Percentiles rank a stretch among this genome's conserved stretches.
Conservation (phyloP, 2,797 vertebrate genomes). For the Peromyscus attwateri region DNA sequence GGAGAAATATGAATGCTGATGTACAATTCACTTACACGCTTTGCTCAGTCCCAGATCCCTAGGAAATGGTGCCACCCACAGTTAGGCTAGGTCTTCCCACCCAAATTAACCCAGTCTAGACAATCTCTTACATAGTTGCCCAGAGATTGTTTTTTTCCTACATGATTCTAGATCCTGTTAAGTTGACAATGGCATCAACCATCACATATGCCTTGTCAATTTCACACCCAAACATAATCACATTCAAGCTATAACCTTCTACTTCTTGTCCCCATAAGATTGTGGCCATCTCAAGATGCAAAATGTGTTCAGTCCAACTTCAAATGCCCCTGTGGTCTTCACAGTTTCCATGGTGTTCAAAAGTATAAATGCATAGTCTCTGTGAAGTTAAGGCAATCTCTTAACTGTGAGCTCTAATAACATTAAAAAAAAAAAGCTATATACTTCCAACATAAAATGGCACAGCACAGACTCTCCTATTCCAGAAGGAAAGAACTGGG, state of each 20-base stretch:
- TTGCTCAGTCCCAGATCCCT: background rate
- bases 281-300: background rate
- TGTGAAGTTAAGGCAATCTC: background rate
- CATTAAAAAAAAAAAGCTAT: background rate
- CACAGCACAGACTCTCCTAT: background rate
- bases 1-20: background rate
- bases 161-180: background rate
- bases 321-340: background rate
- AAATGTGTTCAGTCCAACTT: background rate
- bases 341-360: background rate
- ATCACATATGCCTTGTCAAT: background rate
- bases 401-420: background rate
- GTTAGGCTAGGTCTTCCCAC: background rate
- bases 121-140: background rate
- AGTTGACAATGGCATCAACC: background rate
- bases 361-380: background rate
- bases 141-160: background rate
- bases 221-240: background rate
- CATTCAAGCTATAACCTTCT: background rate
- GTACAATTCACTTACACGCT: background rate
- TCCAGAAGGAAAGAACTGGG: background rate
- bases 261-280: background rate
- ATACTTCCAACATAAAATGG: background rate
- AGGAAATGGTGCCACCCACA: background rate
- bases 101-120: background rate